Evolutionary conservation across 2,797 vertebrate species (phyloP).

Genomic region (Mastacembelus armatus): DNA sequence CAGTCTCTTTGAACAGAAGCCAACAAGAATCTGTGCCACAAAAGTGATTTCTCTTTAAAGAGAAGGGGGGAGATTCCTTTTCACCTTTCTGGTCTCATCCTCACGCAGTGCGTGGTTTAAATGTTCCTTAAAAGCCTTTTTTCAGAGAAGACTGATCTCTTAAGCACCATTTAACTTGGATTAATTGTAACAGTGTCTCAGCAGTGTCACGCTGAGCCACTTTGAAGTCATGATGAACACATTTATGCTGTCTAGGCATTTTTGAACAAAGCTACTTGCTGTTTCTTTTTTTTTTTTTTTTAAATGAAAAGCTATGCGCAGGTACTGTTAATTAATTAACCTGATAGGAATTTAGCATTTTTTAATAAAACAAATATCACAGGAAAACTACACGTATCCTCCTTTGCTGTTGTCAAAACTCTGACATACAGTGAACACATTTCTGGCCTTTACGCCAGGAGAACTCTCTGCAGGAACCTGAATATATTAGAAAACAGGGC

Average conservation of each 20-base stretch:
- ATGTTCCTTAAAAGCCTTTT: constrained; percentile 54
- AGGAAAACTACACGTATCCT: background rate
- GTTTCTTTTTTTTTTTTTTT: background rate
- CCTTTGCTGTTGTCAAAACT: background rate
- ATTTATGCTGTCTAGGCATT: background rate
- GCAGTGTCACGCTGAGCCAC: constrained; percentile 21
- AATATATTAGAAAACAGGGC: constrained; percentile 41
- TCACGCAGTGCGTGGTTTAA: constrained; percentile 37
- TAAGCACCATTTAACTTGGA: constrained; percentile 53
- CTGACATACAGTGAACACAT: constrained; percentile 7
- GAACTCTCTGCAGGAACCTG: constrained; percentile 27
- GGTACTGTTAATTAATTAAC: background rate
- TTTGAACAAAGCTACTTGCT: background rate
- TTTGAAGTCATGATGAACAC: constrained; percentile 29
- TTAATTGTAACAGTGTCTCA: constrained; percentile 49
- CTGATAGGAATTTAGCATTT: background rate
- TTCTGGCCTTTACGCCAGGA: constrained; percentile 11
- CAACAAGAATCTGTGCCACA: constrained; percentile 54
- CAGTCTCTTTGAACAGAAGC: constrained; percentile 67
- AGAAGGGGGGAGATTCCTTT: constrained; percentile 33
- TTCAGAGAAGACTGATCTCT: constrained; percentile 37
- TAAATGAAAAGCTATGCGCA: background rate
- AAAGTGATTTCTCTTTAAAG: constrained; percentile 58
- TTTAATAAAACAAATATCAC: background rate
- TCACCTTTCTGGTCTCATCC: constrained; percentile 58